Conservation (phyloP, 2,797 vertebrate genomes). For the Neomorphus geoffroyi region DNA sequence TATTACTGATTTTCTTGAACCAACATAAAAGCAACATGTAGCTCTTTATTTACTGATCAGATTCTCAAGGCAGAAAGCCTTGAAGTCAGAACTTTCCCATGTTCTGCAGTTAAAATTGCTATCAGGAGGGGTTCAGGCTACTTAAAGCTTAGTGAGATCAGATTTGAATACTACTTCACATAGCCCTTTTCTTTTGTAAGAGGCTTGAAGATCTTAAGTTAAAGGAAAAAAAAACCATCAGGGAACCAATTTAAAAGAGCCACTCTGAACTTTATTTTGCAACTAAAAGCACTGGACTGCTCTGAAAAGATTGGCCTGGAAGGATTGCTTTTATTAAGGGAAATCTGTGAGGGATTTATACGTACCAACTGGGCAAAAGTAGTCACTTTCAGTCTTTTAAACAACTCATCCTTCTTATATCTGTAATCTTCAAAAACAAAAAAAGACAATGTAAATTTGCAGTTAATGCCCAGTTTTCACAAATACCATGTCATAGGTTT, state of each 20-base stretch:
- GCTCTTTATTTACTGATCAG: background rate
- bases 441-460: background rate
- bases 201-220: background rate
- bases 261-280: background rate
- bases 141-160: background rate
- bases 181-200: background rate
- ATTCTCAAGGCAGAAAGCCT: background rate
- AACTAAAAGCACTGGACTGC: background rate
- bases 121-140: background rate
- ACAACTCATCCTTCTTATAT: constrained; percentile 92
- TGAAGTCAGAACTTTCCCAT: background rate
- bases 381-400: constrained; percentile 93
- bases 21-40: background rate
- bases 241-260: background rate
- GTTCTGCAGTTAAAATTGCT: background rate
- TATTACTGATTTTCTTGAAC: background rate
- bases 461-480: background rate
- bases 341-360: background rate
- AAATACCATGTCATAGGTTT: accelerated
- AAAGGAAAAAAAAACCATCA: accelerated
- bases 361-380: constrained; percentile 95
- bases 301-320: background rate
- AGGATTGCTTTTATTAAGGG: background rate
- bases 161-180: background rate
- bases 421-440: constrained; percentile 87